Evolutionary conservation across 2,797 vertebrate species (phyloP).

Genomic region (Channallabes apus): DNA sequence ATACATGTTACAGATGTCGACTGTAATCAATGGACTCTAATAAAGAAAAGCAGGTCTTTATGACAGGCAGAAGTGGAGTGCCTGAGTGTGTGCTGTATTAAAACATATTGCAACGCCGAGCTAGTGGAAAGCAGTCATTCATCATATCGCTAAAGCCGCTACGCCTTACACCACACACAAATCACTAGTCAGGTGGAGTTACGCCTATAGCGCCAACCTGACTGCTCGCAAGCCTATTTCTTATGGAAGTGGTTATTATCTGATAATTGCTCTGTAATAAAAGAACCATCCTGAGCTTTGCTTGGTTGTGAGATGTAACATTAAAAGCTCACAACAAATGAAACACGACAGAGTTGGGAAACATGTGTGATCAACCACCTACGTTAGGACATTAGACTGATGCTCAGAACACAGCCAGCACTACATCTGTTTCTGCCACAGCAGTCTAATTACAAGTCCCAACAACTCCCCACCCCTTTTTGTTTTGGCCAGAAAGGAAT

Average conservation of each 20-base stretch:
- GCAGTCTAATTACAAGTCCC: constrained; percentile 43
- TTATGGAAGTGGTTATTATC: constrained; percentile 69
- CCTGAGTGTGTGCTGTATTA: constrained; percentile 61
- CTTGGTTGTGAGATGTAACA: constrained; percentile 52
- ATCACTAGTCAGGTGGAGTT: constrained; percentile 30
- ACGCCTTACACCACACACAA: constrained; percentile 1
- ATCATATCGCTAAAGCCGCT: constrained; percentile 61
- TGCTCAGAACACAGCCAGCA: constrained; percentile 45
- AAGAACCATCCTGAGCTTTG: constrained; percentile 56
- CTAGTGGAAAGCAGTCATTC: constrained; percentile 68
- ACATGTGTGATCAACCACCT: constrained; percentile 48
- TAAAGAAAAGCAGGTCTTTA: constrained; percentile 67
- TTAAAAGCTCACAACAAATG: constrained; percentile 14
- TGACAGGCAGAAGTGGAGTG: constrained; percentile 59
- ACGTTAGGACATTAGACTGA: constrained; percentile 36
- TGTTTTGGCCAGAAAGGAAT: background rate
- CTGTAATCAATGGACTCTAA: constrained; percentile 76
- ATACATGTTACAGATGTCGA: constrained; percentile 62
- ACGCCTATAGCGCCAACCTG: constrained; percentile 41
- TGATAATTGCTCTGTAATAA: constrained; percentile 68
- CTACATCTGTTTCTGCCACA: constrained; percentile 46
- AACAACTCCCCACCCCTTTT: background rate
- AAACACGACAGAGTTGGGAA: constrained; percentile 34
- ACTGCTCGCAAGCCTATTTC: constrained; percentile 59
- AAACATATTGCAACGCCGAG: constrained; percentile 71